Evolutionary conservation across 35 echinoderm and acorn worm genomes (phyloP).

Genomic region (Diadema setosum): DNA sequence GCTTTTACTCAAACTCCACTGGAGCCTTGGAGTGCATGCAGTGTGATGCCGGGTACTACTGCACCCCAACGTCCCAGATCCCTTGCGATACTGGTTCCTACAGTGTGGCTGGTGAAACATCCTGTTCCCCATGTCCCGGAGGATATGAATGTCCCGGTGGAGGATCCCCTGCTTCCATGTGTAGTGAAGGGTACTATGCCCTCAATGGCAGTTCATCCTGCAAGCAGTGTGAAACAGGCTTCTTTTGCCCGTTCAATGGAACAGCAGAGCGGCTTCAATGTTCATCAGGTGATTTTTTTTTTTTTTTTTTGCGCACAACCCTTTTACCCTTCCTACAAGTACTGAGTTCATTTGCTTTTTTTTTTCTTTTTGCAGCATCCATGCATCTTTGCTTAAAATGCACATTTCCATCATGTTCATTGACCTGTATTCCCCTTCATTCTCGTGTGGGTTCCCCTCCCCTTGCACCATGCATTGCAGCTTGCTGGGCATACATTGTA

Average conservation of each 20-base stretch:
- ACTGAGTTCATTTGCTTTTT: too few species aligned
- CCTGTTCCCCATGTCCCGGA: constrained; percentile 70
- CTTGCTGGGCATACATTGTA: too few species aligned
- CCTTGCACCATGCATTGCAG: too few species aligned
- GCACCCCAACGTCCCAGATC: constrained; percentile 30
- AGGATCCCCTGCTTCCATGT: constrained; percentile 23
- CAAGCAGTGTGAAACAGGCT: constrained; percentile 62
- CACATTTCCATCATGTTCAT: too few species aligned
- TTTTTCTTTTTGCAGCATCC: too few species aligned
- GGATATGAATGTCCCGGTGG: constrained; percentile 81
- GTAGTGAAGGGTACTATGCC: constrained; percentile 55
- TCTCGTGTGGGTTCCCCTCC: too few species aligned
- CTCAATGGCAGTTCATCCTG: constrained; percentile 72
- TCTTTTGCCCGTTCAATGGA: constrained; percentile 72
- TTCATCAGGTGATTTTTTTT: constrained; percentile 53
- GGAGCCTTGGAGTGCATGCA: constrained; percentile 21
- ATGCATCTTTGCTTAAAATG: too few species aligned
- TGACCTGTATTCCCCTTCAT: too few species aligned
- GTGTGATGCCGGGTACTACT: constrained; percentile 72
- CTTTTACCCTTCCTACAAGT: too few species aligned
- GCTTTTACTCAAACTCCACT: background rate
- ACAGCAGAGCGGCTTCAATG: constrained; percentile 54
- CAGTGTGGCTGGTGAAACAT: constrained; percentile 52
- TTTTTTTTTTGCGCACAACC: too few species aligned
- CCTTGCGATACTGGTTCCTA: constrained; percentile 67